These are phyloP conservation scores for Eumacrocentrus americanus DNA, from an alignment of 2,888 invertebrate species.

Conservation along the genomic window DNA sequence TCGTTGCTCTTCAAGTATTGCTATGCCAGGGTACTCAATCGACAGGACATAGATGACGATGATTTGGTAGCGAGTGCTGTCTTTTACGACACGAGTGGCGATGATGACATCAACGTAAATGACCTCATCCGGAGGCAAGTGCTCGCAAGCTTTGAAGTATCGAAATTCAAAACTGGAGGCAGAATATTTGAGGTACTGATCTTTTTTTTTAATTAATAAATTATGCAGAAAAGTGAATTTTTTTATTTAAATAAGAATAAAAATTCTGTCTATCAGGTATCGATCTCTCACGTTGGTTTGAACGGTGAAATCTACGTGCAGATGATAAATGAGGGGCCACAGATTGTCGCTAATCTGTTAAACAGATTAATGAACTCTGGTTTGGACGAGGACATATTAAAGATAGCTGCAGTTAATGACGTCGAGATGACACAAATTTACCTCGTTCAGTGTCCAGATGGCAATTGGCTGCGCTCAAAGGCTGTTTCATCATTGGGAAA, in stretches of 20 bases:
- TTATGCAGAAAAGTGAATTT: too few species aligned
- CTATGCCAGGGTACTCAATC: conserved; percentile 64
- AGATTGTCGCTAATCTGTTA: conserved; percentile 49
- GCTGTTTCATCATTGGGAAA: conserved; percentile 59
- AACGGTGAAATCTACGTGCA: conserved; percentile 62
- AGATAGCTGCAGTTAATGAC: conserved; percentile 28
- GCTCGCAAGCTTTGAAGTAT: conserved; percentile 50
- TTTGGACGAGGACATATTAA: conserved; percentile 27
- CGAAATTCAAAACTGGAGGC: conserved; percentile 42
- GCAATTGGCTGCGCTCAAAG: conserved; percentile 63
- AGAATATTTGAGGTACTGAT: conserved; percentile 51
- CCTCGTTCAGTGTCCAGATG: conserved; percentile 60
- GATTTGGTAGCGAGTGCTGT: conserved; percentile 66
- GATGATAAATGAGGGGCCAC: conserved; percentile 53
- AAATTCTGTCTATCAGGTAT: too few species aligned
- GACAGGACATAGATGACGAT: conserved; percentile 57
- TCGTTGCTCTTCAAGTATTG: conserved; percentile 65
- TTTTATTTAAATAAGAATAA: too few species aligned
- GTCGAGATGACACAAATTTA: conserved; percentile 60
- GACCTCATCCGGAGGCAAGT: conserved; percentile 63
- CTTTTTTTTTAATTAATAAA: too few species aligned
- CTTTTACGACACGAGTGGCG: conserved; percentile 71
- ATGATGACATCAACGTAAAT: conserved; percentile 71
- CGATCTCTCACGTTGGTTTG: conserved; percentile 58
- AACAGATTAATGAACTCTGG: conserved; percentile 37